phyloP scores from a whole-genome alignment of 2,888 invertebrate genomes.

The Barypeithes pellucidus region DNA sequence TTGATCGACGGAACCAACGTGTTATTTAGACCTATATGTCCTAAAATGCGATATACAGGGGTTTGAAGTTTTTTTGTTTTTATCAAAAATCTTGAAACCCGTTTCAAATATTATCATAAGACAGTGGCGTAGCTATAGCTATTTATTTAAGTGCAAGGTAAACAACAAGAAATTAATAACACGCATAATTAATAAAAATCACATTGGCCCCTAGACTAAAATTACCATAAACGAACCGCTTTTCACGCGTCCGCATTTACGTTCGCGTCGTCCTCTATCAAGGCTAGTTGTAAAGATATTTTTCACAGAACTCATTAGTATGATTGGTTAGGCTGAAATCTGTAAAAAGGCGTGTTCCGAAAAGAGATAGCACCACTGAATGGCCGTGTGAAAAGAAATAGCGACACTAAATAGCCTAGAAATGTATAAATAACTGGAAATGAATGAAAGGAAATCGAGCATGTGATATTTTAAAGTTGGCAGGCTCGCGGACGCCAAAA shows the following conservation, averaged over 20 bases:
- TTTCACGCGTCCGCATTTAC: neutral
- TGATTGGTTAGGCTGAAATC: conserved; percentile 52
- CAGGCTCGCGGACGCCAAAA: conserved; percentile 12
- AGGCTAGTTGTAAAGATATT: conserved; percentile 33
- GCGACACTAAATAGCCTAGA: conserved; percentile 43
- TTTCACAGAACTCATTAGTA: conserved; percentile 51
- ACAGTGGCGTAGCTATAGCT: too few relatives aligned
- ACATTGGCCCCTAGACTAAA: neutral
- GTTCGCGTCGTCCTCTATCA: conserved; percentile 11
- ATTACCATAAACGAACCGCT: neutral
- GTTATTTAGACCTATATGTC: too few relatives aligned
- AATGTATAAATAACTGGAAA: conserved; percentile 51
- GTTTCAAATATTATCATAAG: too few relatives aligned
- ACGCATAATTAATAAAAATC: too few relatives aligned
- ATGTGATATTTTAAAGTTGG: conserved; percentile 37
- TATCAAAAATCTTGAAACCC: too few relatives aligned
- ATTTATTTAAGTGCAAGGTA: too few relatives aligned
- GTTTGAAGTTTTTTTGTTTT: too few relatives aligned
- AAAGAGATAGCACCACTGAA: conserved; percentile 28
- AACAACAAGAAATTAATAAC: too few relatives aligned
- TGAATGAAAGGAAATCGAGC: conserved; percentile 51
- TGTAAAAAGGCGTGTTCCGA: conserved; percentile 44
- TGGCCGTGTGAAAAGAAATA: conserved; percentile 33
- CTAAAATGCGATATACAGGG: too few relatives aligned
- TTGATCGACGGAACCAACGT: too few relatives aligned